Evolutionary conservation across 2,113 vertebrate species (phyloP), one percentile per base, ranked within the genome.

Genomic region (Alligator mississippiensis): DNA sequence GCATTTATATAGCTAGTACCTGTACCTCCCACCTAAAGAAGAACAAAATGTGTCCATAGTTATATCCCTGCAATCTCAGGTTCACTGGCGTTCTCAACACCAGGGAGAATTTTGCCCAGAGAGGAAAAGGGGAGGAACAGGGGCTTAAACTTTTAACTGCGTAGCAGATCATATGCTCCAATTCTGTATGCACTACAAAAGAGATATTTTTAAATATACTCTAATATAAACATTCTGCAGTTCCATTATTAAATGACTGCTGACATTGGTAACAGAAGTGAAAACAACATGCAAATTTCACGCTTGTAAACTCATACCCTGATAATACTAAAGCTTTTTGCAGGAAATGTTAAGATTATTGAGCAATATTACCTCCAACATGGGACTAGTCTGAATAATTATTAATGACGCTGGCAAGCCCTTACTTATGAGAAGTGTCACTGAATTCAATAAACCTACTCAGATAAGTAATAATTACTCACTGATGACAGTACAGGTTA

Each of bases 401-500:
- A 70, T 0, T 58, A 58, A 59, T 87, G 81, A 76, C 61, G 27
- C 30, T 10, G 63, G 77, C 34, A 82, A 85, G 68, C 88, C 88
- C 85, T 90, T 90, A 85, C 83, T 95, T 79, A 84, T 0, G 0
- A 90, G 78, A 92, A 94, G 80, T 27, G 34, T 12, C 77, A 93
- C 74, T 82, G 63, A 92, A 87, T 74, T 85, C 95, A 95, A 77
- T 1, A 0, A 88, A 77, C 76, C 82, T 96, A 68, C 61, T 87
- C 80, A 80, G 86, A 63, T 86, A 94, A 97, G 85, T 80, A 94
- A 93, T 80, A 94, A 84, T 68, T 10, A 57, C 85, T 86, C 86
- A 86, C 60, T 61, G 74, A 96, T 91, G 88, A 90, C 84, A 89
- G 74, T 77, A 72, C 34, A 82, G 90, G 92, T 93, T 95, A 94